phyloP scores from a whole-genome alignment of 2,888 invertebrate genomes.

The Pammene fasciana region DNA sequence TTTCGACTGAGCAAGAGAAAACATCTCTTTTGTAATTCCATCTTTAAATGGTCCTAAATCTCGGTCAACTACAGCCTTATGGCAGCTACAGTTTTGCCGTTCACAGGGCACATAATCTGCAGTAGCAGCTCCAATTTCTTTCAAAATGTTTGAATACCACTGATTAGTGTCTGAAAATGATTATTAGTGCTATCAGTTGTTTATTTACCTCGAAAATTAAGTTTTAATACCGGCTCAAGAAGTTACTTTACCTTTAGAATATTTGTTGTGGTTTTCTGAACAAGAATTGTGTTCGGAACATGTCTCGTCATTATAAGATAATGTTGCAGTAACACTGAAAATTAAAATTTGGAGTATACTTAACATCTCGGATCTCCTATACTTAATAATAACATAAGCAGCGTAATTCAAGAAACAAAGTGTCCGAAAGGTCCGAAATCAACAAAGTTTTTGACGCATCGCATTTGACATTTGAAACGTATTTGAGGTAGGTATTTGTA shows the following conservation, averaged over 20 bases:
- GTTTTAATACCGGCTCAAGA: not conserved
- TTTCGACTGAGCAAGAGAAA: slow-evolving; percentile 81
- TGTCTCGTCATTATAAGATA: slow-evolving; percentile 28
- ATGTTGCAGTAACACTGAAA: slow-evolving; percentile 7
- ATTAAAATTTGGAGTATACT: not conserved
- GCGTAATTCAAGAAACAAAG: not conserved
- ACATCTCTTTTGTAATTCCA: slow-evolving; percentile 87
- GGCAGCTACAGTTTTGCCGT: slow-evolving; percentile 85
- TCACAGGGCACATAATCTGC: slow-evolving; percentile 82
- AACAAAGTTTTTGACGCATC: too few species aligned
- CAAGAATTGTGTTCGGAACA: slow-evolving; percentile 45
- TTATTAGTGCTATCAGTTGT: not conserved
- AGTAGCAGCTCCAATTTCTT: slow-evolving; percentile 77
- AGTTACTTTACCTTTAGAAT: slow-evolving; percentile 51
- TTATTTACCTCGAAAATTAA: not conserved
- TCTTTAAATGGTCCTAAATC: slow-evolving; percentile 88
- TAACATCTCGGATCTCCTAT: slow-evolving; percentile 19
- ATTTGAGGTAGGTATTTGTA: too few species aligned
- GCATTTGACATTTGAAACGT: too few species aligned
- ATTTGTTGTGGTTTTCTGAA: slow-evolving; percentile 50
- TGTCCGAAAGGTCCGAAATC: too few species aligned
- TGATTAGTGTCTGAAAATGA: slow-evolving; percentile 75
- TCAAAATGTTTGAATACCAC: slow-evolving; percentile 66
- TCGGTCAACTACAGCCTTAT: slow-evolving; percentile 84
- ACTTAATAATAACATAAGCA: not conserved